These are phyloP conservation scores for Drosophila melanogaster DNA, from an alignment of 1,140 invertebrate species.

Conservation along the genomic window DNA sequence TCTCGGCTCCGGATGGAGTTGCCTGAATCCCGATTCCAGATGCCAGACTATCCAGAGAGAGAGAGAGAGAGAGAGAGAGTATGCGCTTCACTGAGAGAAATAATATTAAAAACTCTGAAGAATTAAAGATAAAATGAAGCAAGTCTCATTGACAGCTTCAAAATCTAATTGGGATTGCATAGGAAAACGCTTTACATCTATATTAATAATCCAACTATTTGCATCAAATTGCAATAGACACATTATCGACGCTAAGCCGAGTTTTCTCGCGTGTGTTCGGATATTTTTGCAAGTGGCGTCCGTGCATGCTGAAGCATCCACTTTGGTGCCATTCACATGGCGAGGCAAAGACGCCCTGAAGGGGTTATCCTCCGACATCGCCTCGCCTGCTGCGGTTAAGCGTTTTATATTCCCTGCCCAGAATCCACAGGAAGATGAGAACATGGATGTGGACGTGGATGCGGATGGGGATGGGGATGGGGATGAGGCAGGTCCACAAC, in stretches of 20 bases:
- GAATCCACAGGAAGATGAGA: constrained; percentile 17
- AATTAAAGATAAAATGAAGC: no score
- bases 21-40: constrained; percentile 34
- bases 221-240: no score
- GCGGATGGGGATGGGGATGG: constrained; percentile 3
- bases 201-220: no score
- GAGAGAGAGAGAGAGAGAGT: not conserved
- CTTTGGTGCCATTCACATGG: constrained; percentile 76
- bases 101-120: not conserved
- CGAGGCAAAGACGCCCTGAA: constrained; percentile 41
- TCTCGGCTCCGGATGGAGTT: constrained; percentile 38
- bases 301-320: constrained; percentile 81
- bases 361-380: constrained; percentile 13
- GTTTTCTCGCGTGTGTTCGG: not conserved
- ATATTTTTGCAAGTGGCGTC: constrained; percentile 66
- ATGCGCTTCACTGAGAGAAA: constrained; percentile 12
- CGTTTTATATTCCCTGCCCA: constrained; percentile 63
- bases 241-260: no score
- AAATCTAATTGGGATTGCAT: no score
- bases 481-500: constrained; percentile 35
- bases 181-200: no score
- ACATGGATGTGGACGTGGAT: constrained; percentile 13
- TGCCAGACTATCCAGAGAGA: constrained; percentile 28
- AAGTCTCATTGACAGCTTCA: no score
- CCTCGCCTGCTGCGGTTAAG: constrained; percentile 57